A percentile compares a stretch with the other conserved stretches of the same genome.
Conservation (phyloP, 1,140 invertebrate genomes). For the Ips typographus region DNA sequence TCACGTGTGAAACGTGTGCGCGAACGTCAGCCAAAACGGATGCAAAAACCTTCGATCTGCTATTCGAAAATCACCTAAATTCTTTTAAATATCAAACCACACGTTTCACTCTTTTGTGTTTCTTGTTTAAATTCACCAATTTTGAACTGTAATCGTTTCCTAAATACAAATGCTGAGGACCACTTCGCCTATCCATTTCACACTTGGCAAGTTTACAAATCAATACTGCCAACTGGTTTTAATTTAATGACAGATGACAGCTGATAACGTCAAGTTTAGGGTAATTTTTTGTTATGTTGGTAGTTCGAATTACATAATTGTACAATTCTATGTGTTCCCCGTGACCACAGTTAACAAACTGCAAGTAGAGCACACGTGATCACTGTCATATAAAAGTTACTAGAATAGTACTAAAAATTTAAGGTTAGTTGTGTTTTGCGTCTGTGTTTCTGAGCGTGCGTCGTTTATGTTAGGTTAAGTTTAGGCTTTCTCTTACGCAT, state of each 20-base stretch:
- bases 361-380: too few relatives aligned
- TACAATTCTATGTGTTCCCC: too few relatives aligned
- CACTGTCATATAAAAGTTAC: too few relatives aligned
- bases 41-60: not conserved
- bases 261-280: too few relatives aligned
- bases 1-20: constrained; percentile 47
- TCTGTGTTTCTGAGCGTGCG: too few relatives aligned
- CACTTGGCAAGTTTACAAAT: constrained; percentile 37
- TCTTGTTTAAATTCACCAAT: constrained; percentile 40
- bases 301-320: too few relatives aligned
- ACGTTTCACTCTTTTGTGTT: constrained; percentile 42
- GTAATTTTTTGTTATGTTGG: too few relatives aligned
- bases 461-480: too few relatives aligned
- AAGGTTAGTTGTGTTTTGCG: too few relatives aligned
- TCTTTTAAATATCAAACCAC: constrained; percentile 41
- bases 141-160: constrained; percentile 25
- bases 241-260: not conserved
- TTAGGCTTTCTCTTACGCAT: too few relatives aligned
- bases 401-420: too few relatives aligned
- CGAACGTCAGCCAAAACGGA: constrained; percentile 28
- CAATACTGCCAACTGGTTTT: constrained; percentile 19
- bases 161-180: constrained; percentile 32
- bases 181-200: constrained; percentile 43
- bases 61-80: constrained; percentile 6
- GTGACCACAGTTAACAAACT: too few relatives aligned